Evolutionary conservation across 2,888 invertebrate species (phyloP), one percentile per base, ranked within the genome.

Genomic region (Hydroisotoma schaefferi): DNA sequence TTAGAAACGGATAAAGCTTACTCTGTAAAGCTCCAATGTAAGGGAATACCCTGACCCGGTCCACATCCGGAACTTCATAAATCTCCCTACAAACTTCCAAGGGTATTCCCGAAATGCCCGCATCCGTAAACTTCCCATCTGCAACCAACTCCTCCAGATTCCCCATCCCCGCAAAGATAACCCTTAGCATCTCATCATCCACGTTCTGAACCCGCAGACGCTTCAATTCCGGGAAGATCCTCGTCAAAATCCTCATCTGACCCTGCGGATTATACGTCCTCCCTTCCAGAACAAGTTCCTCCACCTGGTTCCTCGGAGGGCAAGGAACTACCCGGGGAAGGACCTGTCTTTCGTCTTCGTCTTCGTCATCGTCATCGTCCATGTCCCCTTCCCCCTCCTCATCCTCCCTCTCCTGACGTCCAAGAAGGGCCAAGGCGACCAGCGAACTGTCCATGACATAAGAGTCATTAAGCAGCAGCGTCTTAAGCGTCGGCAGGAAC

Each of bases 41-140:
- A 2, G 59, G 59, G 29, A 33, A 63, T 23, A 54, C 25, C 29
- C 67, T 28, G 0, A 61, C 57, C 10, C 57, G 57, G 44, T 59
- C 61, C 12, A 61, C 55, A 37, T 64, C 57, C 25, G 61, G 57
- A 12, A 63, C 63, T 12, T 61, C 61, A 28, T 59, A 59, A n/a
- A 67, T 59, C 29, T 52, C 57, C 33, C 64, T 58, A 22, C 63
- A 63, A 18, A 61, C 48, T 12, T 61, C 63, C n/a, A 46, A 8
- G 8, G 63, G 61, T 18, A 67, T 63, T 15, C 67, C 67, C 5
- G 61, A 47, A 20, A 67, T 53, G 2, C 67, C 67, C 12, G 59
- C 61, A 25, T 67, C 67, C 3, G 57, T 61, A 57, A 67, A 67
- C 23, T 67, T 57, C 18, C 67, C 67, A 52, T 63, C 61, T 18